Percentiles rank a stretch among this genome's conserved stretches.
Evolutionary conservation across 1,140 invertebrate genomes (phyloP).

Genomic region (Drosophila kikkawai): DNA sequence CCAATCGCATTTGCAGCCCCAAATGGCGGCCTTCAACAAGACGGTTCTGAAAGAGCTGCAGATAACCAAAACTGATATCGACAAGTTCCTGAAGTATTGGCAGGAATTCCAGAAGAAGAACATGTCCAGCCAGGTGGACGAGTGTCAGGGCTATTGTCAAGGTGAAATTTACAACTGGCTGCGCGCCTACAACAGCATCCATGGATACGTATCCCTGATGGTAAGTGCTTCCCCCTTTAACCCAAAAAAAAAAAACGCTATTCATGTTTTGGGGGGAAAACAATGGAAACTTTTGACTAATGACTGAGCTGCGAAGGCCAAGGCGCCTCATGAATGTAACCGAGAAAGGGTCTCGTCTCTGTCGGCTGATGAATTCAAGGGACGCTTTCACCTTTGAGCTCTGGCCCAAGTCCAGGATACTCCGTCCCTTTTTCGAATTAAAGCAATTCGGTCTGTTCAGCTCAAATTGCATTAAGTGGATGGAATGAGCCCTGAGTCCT

Average conservation of each 20-base stretch:
- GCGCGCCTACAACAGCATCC: constrained; percentile 70
- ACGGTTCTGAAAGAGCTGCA: constrained; percentile 41
- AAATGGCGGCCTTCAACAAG: constrained; percentile 32
- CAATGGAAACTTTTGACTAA: constrained; percentile 32
- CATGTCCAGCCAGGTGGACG: constrained; percentile 34
- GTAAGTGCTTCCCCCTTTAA: constrained; percentile 51
- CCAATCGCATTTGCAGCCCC: constrained; percentile 8
- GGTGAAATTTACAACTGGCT: constrained; percentile 75
- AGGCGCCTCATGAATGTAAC: constrained; percentile 11
- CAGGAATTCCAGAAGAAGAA: constrained; percentile 57
- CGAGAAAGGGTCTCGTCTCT: neutral
- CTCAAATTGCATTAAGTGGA: constrained; percentile 31
- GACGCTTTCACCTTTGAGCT: constrained; percentile 33
- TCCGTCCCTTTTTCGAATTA: constrained; percentile 27
- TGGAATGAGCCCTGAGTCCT: constrained; percentile 16
- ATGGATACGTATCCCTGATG: constrained; percentile 81
- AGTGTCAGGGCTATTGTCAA: constrained; percentile 74
- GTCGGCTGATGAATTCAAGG: constrained; percentile 31
- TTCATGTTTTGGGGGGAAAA: constrained; percentile 2
- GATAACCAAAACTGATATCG: constrained; percentile 48
- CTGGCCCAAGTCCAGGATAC: neutral
- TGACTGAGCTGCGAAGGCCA: constrained; percentile 15
- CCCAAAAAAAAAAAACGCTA: constrained; percentile 1
- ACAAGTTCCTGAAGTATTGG: constrained; percentile 55
- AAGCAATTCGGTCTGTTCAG: constrained; percentile 21